A percentile compares a stretch with the other conserved stretches of the same genome.
phyloP scores from a whole-genome alignment of 2,113 vertebrate genomes.

The Corvus moneduloides region DNA sequence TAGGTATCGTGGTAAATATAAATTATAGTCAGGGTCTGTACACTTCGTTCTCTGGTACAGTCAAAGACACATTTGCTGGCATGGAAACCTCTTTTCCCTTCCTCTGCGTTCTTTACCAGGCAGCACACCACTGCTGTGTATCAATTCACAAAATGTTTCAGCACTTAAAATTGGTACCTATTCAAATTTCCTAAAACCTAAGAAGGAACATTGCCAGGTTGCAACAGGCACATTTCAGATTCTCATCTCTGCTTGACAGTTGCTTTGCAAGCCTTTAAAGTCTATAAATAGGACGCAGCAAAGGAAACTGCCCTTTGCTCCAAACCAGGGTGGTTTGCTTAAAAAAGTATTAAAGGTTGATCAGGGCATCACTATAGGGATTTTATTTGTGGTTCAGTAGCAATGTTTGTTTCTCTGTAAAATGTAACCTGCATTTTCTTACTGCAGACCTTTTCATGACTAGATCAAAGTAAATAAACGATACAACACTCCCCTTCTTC shows the following conservation, averaged over 20 bases:
- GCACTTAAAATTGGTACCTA: slow-evolving; percentile 2
- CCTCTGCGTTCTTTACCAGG: slow-evolving; percentile 1
- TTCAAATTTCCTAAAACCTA: background rate
- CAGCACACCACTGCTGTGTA: background rate
- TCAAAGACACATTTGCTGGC: slow-evolving; percentile 42
- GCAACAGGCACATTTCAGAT: background rate
- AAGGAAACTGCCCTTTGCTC: background rate
- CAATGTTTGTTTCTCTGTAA: background rate
- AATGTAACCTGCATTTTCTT: background rate
- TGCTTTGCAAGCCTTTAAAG: background rate
- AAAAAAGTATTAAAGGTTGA: background rate
- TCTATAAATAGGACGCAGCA: background rate
- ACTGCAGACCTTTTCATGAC: background rate
- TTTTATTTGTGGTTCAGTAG: background rate
- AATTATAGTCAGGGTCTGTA: slow-evolving; percentile 24
- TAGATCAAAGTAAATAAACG: background rate
- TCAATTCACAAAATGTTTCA: slow-evolving; percentile 15
- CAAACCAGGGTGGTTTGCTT: background rate
- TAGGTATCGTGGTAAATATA: background rate
- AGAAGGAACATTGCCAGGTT: background rate
- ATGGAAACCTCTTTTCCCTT: slow-evolving; percentile 21
- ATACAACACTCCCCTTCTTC: background rate
- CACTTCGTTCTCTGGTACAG: slow-evolving; percentile 21
- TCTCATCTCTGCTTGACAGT: background rate
- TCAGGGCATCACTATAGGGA: accelerated